Percentiles rank a stretch among this genome's conserved stretches.
Evolutionary conservation across 1,140 invertebrate species (phyloP).

Genomic region (Tetranychus cinnabarinus): DNA sequence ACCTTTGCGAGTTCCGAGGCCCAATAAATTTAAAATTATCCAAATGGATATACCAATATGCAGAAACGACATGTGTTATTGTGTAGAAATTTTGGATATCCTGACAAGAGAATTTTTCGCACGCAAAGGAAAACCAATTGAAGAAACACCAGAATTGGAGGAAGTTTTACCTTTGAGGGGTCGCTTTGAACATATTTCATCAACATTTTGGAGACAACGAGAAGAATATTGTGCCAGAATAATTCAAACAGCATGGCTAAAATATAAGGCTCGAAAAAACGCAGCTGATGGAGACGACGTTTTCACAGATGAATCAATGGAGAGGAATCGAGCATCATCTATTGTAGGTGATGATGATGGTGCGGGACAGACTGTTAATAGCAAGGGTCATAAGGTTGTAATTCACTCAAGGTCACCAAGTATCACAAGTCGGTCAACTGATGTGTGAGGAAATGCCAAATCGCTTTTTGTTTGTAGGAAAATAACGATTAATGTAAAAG

Average conservation of each 20-base stretch:
- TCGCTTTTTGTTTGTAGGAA: background rate
- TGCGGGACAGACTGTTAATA: constrained; percentile 29
- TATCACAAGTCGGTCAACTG: constrained; percentile 46
- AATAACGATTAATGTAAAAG: background rate
- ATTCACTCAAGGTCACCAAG: constrained; percentile 60
- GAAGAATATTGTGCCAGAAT: constrained; percentile 84
- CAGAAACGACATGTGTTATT: constrained; percentile 85
- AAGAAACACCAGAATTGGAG: constrained; percentile 26
- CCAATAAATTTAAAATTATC: constrained; percentile 95
- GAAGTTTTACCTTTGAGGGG: constrained; percentile 42
- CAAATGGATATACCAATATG: constrained; percentile 96
- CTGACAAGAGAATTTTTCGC: constrained; percentile 77
- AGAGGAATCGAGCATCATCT: constrained; percentile 26
- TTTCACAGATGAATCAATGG: constrained; percentile 27
- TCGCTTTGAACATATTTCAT: constrained; percentile 74
- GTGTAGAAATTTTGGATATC: constrained; percentile 89
- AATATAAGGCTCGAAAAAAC: constrained; percentile 15
- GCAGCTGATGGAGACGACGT: constrained; percentile 16
- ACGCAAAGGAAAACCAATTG: constrained; percentile 36
- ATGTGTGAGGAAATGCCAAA: constrained; percentile 36
- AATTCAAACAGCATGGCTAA: constrained; percentile 69
- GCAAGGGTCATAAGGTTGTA: constrained; percentile 64
- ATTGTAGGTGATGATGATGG: constrained; percentile 23
- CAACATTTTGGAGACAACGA: constrained; percentile 73
- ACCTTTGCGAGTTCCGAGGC: constrained; percentile 83